Percentiles rank a stretch among this genome's conserved stretches.
Evolutionary conservation across 2,797 vertebrate genomes (phyloP).

Genomic region (Helicolenus hilgendorfi): DNA sequence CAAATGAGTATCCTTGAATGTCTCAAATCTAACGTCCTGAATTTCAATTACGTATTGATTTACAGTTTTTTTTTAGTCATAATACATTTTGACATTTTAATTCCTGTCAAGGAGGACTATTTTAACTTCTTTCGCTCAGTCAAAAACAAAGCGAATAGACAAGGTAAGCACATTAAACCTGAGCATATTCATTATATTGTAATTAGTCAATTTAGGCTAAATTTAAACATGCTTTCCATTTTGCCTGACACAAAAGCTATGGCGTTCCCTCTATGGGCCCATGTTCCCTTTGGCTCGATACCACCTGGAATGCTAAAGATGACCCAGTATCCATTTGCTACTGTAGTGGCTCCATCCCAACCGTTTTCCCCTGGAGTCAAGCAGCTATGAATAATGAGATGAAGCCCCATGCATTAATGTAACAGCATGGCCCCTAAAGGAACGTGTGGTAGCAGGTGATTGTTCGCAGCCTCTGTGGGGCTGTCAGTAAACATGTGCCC

Average conservation of each 20-base stretch:
- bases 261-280: slow-evolving; percentile 55
- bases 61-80: slow-evolving; percentile 22
- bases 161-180: slow-evolving; percentile 34
- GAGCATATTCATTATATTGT: slow-evolving; percentile 55
- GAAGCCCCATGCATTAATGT: slow-evolving; percentile 87
- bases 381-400: slow-evolving; percentile 89
- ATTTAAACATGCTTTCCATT: slow-evolving; percentile 67
- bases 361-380: slow-evolving; percentile 80
- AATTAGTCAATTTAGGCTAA: slow-evolving; percentile 62
- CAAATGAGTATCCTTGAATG: slow-evolving; percentile 27
- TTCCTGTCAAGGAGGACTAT: neutral
- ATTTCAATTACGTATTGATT: slow-evolving; percentile 32
- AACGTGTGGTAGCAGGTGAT: slow-evolving; percentile 83
- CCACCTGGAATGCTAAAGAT: slow-evolving; percentile 84
- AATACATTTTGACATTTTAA: slow-evolving; percentile 14
- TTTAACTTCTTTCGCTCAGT: neutral
- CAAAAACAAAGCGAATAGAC: slow-evolving; percentile 6
- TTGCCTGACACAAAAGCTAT: slow-evolving; percentile 59
- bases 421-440: slow-evolving; percentile 84
- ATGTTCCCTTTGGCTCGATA: slow-evolving; percentile 77
- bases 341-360: slow-evolving; percentile 72
- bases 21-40: neutral
- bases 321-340: slow-evolving; percentile 82
- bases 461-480: slow-evolving; percentile 85
- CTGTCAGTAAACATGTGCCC: slow-evolving; percentile 90